Evolutionary conservation across 2,888 invertebrate genomes (phyloP), one percentile per base, ranked within the genome.

Genomic region (Eristalinus aeneus): DNA sequence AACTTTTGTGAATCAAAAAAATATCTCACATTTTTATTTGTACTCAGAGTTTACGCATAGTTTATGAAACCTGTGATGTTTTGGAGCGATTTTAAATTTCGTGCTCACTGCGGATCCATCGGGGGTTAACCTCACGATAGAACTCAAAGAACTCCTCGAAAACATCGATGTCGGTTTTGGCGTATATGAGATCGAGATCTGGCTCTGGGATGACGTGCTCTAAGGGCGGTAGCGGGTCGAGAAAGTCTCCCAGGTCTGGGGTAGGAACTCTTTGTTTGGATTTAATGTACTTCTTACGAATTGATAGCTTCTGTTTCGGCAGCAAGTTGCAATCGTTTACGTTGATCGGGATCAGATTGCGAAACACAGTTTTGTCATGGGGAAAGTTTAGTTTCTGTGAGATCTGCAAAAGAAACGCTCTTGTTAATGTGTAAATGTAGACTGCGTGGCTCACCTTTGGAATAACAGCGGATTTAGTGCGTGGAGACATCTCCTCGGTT

Each of bases 371-470:
- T 16, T 83, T 76, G 67, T 88, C 84, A 12, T 88, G 88, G 1
- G 88, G 83, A 74, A 92, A 91, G 81, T 92, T 92, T 32, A 92
- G 87, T 80, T 90, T 90, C 34, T 90, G 89, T n/a, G 90, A 89
- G 64, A 90, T 72, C 91, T 91, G 75, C 5, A 56, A 61, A n/a
- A 12, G 11, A 53, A 54, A 23, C 34, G 2, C 12, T 8, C 4
- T 1, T 6, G n/a, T 12, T 10, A 9, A 0, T 56, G 12, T 11
- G 9, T 1, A 23, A 53, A 12, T n/a, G 9, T 16, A 11, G 9
- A 12, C 10, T 20, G 11, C 22, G 10, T 23, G 1, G n/a, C n/a
- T 34, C 87, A 91, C 91, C 81, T 89, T 90, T 20, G 90, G 90
- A n/a, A 89, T 89, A 11, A 91, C 89, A 8, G 83, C 53, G 0